These are phyloP conservation scores for Hycleus phaleratus DNA, from an alignment of 1,140 invertebrate genomes.

Conservation along the genomic window DNA sequence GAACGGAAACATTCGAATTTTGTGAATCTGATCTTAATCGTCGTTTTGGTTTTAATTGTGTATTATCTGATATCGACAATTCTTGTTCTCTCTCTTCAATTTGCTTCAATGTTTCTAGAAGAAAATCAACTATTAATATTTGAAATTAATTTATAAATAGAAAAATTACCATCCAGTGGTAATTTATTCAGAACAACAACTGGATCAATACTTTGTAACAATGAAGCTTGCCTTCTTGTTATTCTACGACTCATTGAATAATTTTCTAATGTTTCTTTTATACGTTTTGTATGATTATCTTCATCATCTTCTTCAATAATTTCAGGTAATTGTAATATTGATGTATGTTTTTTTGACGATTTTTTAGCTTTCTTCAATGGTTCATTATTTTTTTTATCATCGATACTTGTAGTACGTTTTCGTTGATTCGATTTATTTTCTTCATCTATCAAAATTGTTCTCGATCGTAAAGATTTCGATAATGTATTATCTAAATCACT, in stretches of 20 bases:
- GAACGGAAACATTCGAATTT: neutral
- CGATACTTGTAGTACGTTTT: conserved; percentile 4
- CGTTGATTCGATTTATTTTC: neutral
- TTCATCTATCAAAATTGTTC: conserved; percentile 1
- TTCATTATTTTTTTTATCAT: neutral
- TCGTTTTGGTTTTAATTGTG: conserved; percentile 1
- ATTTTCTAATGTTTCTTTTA: neutral
- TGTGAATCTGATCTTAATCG: conserved; percentile 1
- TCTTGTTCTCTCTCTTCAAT: conserved; percentile 1
- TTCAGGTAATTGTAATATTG: neutral
- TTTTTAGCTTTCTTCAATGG: neutral
- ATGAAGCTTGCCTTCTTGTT: neutral
- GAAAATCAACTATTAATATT: too few relatives aligned
- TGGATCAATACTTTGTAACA: conserved; percentile 1
- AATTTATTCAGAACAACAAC: conserved; percentile 2
- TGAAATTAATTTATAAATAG: too few relatives aligned
- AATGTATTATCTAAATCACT: neutral
- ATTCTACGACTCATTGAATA: conserved; percentile 3
- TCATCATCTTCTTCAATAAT: conserved; percentile 3
- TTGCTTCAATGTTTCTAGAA: neutral
- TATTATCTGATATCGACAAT: neutral
- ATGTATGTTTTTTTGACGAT: neutral
- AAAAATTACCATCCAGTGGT: neutral
- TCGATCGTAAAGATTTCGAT: neutral
- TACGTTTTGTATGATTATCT: neutral